Conservation (phyloP, 2,113 vertebrate genomes). For the Actenoides hombroni region DNA sequence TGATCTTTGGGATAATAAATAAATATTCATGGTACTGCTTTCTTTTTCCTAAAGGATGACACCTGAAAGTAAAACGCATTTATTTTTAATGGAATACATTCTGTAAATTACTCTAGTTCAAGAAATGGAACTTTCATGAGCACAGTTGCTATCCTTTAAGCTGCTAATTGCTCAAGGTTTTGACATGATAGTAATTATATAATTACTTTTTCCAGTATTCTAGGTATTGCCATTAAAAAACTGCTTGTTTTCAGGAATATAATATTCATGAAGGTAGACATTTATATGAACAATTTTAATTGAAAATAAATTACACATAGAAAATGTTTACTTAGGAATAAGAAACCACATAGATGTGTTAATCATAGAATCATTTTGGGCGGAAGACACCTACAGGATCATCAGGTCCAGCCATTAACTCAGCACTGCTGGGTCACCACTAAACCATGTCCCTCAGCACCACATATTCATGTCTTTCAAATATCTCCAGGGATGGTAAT, state of each 20-base stretch:
- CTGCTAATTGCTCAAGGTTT: background rate
- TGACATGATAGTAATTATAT: background rate
- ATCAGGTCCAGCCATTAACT: too few relatives aligned
- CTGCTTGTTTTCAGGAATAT: background rate
- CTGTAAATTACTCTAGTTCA: background rate
- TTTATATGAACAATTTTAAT: background rate
- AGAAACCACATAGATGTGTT: background rate
- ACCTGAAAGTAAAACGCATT: background rate
- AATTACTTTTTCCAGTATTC: background rate
- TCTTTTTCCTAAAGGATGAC: background rate
- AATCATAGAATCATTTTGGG: too few relatives aligned
- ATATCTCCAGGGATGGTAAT: too few relatives aligned
- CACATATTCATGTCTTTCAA: too few relatives aligned
- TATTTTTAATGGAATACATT: background rate
- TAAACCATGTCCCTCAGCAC: too few relatives aligned
- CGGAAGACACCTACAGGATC: too few relatives aligned
- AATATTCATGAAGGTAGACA: background rate
- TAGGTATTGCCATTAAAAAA: background rate
- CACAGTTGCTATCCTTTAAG: background rate
- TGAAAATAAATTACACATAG: background rate
- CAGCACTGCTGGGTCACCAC: too few relatives aligned
- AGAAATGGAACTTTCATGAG: background rate
- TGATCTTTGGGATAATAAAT: background rate
- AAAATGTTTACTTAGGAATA: background rate
- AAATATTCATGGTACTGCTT: background rate